Evolutionary conservation across 2,888 invertebrate species (phyloP).

Genomic region (Andrena chrysosceles): DNA sequence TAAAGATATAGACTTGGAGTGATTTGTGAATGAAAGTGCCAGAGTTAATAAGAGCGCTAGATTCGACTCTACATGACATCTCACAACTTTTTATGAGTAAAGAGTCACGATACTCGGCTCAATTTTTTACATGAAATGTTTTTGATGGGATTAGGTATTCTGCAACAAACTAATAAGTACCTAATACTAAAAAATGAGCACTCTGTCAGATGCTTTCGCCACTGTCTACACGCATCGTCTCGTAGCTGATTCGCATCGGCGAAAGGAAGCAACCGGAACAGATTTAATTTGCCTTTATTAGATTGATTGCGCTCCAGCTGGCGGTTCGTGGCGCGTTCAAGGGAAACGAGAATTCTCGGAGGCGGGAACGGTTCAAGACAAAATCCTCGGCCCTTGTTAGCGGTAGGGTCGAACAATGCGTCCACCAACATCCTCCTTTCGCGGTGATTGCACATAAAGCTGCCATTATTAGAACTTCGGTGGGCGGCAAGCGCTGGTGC

Average conservation of each 20-base stretch:
- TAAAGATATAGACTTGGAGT: no score
- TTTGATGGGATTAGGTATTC: background rate
- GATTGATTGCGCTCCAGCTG: slow-evolving; percentile 7
- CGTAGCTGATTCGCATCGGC: background rate
- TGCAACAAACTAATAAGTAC: background rate
- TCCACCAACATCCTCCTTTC: slow-evolving; percentile 46
- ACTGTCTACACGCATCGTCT: background rate
- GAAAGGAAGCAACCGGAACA: slow-evolving; percentile 5
- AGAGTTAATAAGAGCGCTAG: no score
- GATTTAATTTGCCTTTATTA: slow-evolving; percentile 41
- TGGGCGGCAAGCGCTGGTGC: slow-evolving; percentile 69
- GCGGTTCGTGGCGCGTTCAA: slow-evolving; percentile 11
- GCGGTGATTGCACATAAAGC: slow-evolving; percentile 76
- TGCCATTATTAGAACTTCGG: slow-evolving; percentile 81
- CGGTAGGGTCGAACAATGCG: slow-evolving; percentile 34
- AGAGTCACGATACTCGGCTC: no score
- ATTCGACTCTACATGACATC: no score
- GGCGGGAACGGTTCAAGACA: background rate
- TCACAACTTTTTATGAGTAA: no score
- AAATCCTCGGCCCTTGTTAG: slow-evolving; percentile 25
- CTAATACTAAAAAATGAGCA: background rate
- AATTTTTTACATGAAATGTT: no score
- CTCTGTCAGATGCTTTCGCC: background rate
- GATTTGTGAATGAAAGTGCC: no score
- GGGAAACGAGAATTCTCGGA: slow-evolving; percentile 29